phyloP scores from a whole-genome alignment of 2,888 invertebrate species.

The Polymixis lichenea region DNA sequence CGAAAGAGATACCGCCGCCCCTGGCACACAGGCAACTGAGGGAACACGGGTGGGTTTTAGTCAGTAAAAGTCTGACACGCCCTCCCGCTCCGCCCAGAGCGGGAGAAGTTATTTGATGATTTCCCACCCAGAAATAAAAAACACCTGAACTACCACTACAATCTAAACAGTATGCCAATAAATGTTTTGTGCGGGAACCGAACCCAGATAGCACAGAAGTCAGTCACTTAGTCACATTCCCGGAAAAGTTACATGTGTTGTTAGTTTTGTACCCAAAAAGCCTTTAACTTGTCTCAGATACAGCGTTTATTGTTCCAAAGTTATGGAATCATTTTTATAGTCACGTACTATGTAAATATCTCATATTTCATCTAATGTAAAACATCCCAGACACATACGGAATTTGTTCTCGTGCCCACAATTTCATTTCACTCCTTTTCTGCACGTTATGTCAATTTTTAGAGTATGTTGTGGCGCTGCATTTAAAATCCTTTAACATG shows the following conservation, averaged over 20 bases:
- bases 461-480: slow-evolving; percentile 1
- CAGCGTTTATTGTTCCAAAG: slow-evolving; percentile 27
- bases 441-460: slow-evolving; percentile 30
- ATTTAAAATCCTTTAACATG: slow-evolving; percentile 36
- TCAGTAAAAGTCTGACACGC: too few species aligned
- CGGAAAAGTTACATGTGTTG: neutral
- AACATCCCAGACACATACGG: slow-evolving; percentile 28
- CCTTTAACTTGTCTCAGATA: slow-evolving; percentile 1
- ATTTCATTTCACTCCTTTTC: slow-evolving; percentile 24
- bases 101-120: too few species aligned
- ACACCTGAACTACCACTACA: neutral
- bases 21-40: too few species aligned
- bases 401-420: slow-evolving; percentile 31
- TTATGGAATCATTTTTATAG: slow-evolving; percentile 30
- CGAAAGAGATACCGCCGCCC: too few species aligned
- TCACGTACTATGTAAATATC: slow-evolving; percentile 51
- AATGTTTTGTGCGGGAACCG: too few species aligned
- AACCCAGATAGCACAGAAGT: neutral
- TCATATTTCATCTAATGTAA: slow-evolving; percentile 48
- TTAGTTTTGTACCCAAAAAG: neutral
- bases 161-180: neutral
- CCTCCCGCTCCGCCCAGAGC: too few species aligned
- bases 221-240: too few species aligned
- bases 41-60: too few species aligned
- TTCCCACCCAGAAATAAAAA: too few species aligned